Base-by-base conservation (phyloP, 2,113 vertebrate species). In the Emydocephalus ijimae region DNA sequence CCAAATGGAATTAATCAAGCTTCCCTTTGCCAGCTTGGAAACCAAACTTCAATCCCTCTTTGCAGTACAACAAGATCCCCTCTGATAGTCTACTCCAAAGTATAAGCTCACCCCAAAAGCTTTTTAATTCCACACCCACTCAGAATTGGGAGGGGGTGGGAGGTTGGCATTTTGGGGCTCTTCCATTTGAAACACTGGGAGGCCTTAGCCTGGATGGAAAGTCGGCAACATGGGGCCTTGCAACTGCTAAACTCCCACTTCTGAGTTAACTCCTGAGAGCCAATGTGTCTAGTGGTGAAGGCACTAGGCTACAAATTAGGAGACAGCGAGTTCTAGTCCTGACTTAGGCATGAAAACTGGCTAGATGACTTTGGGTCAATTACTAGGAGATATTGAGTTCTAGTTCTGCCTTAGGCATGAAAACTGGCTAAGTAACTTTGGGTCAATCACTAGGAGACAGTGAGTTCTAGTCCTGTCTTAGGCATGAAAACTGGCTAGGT, bases 1-100 rank as follows among this genome's bases (percentile, higher is more conserved):
- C 56, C 94, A 92, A 91, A 94, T 87, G 56, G 92, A 92, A 95
- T 91, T 88, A 95, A 90, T 87, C 92, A 64, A 55, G 89, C 8
- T 43, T 87, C 90, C 86, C 18, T 43, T 48, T 92, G 45, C 26
- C 90, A 95, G 91, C 45, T 34, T 69, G 90, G 89, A 93, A 93
- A 9, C 86, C 61, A 91, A 93, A n/a, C n/a, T 93, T 43, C 89
- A 34, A 1, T 45, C n/a, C 57, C 18, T 91, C 56, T 85, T 81
- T 85, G 69, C 57, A 59, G 55, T 52, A 29, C 91, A 45, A 43
- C n/a, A 50, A 90, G 90, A 21, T 54, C 69, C 57, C 61, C 21
- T 91, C 6, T 45, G 56, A 48, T 26, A 91, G 59, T 23, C 23
- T 90, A 85, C 89, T n/a, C 86, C 74, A 39, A 48, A 23, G n/a